Evolutionary conservation across 2,113 vertebrate species (phyloP), one percentile per base, ranked within the genome.

Genomic region (Passer montanus): DNA sequence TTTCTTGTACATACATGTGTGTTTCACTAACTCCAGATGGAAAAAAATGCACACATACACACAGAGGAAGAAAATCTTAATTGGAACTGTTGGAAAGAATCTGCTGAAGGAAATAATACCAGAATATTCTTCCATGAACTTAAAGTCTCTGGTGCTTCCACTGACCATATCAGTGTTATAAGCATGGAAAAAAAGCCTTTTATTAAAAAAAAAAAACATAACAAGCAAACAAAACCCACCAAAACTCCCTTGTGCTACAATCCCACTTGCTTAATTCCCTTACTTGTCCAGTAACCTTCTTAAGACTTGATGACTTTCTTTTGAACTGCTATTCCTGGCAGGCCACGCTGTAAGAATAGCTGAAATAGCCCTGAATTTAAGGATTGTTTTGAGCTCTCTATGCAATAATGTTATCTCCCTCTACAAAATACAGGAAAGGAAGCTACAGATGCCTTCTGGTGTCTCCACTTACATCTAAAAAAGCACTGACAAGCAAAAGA

Each of bases 1-100:
- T 95, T 95, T 93, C 90, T 77, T 93, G 90, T 80, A 92, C 63
- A 50, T 94, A 74, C 76, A 86, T 9, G 68, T 76, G 91, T 59
- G 55, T 63, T 81, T 89, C 87, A 84, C 84, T 81, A 84, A 75
- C 44, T 82, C 56, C 92, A 94, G 74, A 93, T 82, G 78, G 84
- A 87, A 95, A 94, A 93, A 87, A 47, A 56, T 23, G 72, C 60
- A 89, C 39, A 79, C 41, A 52, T 17, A 53, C 23, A 69, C n/a
- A 72, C 4, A 44, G 66, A 88, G 55, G 31, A 86, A 85, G 70
- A 94, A 89, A 95, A 93, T 59, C 43, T 60, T 85, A 53, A 79
- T 86, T 85, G 80, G 59, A 52, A 59, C 63, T 74, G 39, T 58
- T 90, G 78, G 59, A 83, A 93, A 86, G 30, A 95, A 88, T 77